phyloP scores from a whole-genome alignment of 2,888 invertebrate species.

The Leptinotarsa peninsularis region DNA sequence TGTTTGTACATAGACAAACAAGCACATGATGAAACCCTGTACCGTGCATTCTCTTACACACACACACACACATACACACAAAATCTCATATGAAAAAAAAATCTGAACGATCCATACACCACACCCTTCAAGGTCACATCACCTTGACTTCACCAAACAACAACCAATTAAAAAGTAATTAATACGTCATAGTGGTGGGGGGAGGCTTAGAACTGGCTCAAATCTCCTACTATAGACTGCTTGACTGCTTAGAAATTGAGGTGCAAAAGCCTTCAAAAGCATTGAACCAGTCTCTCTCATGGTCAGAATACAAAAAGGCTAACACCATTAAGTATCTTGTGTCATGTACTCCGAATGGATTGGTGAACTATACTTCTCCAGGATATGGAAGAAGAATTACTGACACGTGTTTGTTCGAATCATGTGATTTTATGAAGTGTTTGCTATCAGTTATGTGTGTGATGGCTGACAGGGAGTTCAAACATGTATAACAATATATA shows the following conservation, averaged over 20 bases:
- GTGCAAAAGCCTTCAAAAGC: slow-evolving; percentile 39
- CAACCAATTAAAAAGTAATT: too few relatives aligned
- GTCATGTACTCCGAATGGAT: slow-evolving; percentile 39
- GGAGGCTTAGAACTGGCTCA: too few relatives aligned
- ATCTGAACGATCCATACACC: too few relatives aligned
- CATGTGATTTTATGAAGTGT: slow-evolving; percentile 1
- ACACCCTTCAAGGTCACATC: too few relatives aligned
- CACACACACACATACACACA: too few relatives aligned
- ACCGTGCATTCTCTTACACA: too few relatives aligned
- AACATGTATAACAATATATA: slow-evolving; percentile 7
- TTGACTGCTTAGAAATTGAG: slow-evolving; percentile 40
- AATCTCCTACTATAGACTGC: too few relatives aligned
- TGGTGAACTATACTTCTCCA: slow-evolving; percentile 31
- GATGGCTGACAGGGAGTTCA: slow-evolving; percentile 17
- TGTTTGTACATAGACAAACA: too few relatives aligned
- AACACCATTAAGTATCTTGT: slow-evolving; percentile 4
- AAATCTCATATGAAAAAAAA: too few relatives aligned
- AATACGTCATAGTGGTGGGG: too few relatives aligned
- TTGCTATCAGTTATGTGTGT: slow-evolving; percentile 10
- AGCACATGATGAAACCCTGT: too few relatives aligned
- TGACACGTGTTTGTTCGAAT: slow-evolving; percentile 13
- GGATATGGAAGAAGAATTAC: slow-evolving; percentile 39
- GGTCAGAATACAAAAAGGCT: slow-evolving; percentile 28
- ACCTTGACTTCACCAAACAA: too few relatives aligned
- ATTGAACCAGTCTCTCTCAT: slow-evolving; percentile 35